A percentile compares a stretch with the other conserved stretches of the same genome.
Conservation (phyloP, 2,113 vertebrate genomes). For the Nibea coibor region DNA sequence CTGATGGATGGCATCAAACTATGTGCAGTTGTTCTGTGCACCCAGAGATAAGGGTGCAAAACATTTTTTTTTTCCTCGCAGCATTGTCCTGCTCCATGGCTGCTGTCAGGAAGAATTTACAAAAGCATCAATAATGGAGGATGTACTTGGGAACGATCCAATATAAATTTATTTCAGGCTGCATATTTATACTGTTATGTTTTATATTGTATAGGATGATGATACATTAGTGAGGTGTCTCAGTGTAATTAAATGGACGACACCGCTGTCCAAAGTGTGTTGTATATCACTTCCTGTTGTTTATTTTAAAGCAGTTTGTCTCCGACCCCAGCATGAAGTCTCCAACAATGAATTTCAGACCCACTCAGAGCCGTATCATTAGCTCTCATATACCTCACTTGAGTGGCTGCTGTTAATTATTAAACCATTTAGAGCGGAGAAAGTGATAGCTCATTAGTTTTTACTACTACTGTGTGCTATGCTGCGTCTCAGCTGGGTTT, state of each 20-base stretch:
- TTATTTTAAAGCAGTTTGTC: constrained; percentile 37
- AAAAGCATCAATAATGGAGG: constrained; percentile 63
- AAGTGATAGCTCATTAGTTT: constrained; percentile 79
- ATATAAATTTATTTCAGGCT: constrained; percentile 42
- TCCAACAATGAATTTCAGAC: constrained; percentile 50
- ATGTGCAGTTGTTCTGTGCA: constrained; percentile 51
- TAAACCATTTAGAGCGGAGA: constrained; percentile 69
- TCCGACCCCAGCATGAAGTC: constrained; percentile 40
- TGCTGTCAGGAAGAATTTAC: constrained; percentile 61
- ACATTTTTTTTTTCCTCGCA: constrained; percentile 29
- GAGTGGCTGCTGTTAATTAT: constrained; percentile 76
- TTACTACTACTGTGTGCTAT: constrained; percentile 69
- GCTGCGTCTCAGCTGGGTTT: constrained; percentile 57
- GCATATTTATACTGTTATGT: constrained; percentile 41
- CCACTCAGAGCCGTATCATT: constrained; percentile 58
- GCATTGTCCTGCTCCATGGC: constrained; percentile 39
- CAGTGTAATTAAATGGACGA: constrained; percentile 54
- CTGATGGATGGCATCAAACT: constrained; percentile 27
- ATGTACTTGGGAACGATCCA: constrained; percentile 23
- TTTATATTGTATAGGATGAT: constrained; percentile 52
- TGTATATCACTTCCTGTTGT: constrained; percentile 30
- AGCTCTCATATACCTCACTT: constrained; percentile 68
- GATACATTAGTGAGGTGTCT: constrained; percentile 39
- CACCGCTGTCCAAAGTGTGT: constrained; percentile 15
- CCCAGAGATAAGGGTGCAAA: constrained; percentile 40